These are phyloP conservation scores for Laticauda laticaudata DNA, from an alignment of 2,113 vertebrate genomes.

Conservation along the genomic window DNA sequence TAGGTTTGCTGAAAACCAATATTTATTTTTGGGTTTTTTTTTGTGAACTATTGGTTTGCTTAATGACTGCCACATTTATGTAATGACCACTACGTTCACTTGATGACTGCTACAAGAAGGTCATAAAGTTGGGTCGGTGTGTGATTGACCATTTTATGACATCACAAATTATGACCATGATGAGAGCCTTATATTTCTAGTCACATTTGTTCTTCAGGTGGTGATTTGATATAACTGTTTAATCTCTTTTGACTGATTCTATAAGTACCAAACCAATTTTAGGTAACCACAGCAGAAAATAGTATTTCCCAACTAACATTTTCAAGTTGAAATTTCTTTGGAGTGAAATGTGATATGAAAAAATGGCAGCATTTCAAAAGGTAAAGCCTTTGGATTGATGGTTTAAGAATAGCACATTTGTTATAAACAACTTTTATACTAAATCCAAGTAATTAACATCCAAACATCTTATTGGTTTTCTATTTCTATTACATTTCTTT, in stretches of 20 bases:
- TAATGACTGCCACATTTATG: not conserved
- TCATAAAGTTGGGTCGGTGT: not conserved
- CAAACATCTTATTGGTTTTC: conserved; percentile 38
- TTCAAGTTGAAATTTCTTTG: conserved; percentile 1
- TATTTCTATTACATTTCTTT: conserved; percentile 9
- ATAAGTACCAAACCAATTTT: conserved; percentile 17
- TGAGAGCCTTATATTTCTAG: not conserved
- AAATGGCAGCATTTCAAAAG: conserved; percentile 14
- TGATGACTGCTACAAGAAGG: not conserved
- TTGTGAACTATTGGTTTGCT: not conserved
- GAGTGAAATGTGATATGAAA: not conserved
- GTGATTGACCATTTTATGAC: not conserved
- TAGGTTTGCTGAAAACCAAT: not conserved
- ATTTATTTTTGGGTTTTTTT: not conserved
- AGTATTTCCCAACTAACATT: not conserved
- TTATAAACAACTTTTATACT: conserved; percentile 2
- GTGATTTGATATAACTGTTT: not conserved
- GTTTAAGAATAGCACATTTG: not conserved
- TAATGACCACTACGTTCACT: not conserved
- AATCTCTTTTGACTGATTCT: not conserved
- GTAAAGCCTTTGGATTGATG: not conserved
- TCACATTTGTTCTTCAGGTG: not conserved
- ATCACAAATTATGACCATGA: not conserved
- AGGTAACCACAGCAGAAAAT: conserved; percentile 12
- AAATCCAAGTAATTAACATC: conserved; percentile 36